Evolutionary conservation across 2,888 invertebrate genomes (phyloP).

Genomic region (Coenonympha glycerion): DNA sequence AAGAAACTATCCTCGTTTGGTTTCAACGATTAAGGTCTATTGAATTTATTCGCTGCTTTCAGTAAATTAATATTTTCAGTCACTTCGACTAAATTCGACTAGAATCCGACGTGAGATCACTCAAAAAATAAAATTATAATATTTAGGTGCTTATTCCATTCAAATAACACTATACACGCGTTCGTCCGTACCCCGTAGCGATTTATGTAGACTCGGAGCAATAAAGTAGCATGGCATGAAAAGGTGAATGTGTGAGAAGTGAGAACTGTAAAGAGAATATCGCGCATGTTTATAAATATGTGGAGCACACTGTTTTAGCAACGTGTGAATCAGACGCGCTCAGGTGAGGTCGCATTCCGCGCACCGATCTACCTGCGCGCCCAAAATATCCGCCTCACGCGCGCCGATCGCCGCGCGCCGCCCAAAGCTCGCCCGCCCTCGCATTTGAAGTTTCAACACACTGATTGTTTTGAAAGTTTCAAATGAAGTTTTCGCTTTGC

Average conservation of each 20-base stretch:
- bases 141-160: too few species aligned
- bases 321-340: conserved; percentile 65
- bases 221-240: background rate
- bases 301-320: conserved; percentile 66
- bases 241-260: background rate
- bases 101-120: background rate
- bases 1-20: conserved; percentile 13
- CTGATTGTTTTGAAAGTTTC: conserved; percentile 43
- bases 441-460: conserved; percentile 39
- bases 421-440: conserved; percentile 45
- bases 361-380: conserved; percentile 63
- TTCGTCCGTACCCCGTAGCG: background rate
- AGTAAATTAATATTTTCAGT: too few species aligned
- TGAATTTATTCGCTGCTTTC: too few species aligned
- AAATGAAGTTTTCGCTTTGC: background rate
- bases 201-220: background rate
- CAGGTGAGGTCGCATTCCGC: conserved; percentile 76
- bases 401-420: conserved; percentile 52
- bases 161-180: too few species aligned
- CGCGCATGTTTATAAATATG: conserved; percentile 35
- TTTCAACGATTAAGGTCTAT: too few species aligned
- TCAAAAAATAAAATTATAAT: too few species aligned
- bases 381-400: conserved; percentile 63
- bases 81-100: too few species aligned
- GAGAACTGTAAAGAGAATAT: conserved; percentile 18